phyloP scores from a whole-genome alignment of 1,140 invertebrate species.

The Onthophagus taurus region DNA sequence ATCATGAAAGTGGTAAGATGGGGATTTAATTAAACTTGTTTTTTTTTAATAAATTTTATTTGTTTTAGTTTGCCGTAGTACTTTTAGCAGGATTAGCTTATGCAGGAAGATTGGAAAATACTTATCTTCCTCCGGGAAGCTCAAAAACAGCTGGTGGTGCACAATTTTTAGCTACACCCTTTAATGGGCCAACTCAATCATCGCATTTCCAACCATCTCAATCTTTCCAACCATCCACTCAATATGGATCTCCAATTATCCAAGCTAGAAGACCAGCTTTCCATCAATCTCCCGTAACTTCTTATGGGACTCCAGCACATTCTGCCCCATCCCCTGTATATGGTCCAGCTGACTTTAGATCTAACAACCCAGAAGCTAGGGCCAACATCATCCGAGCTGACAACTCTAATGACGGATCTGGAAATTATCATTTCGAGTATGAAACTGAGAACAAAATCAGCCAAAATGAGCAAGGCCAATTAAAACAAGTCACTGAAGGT shows the following conservation, averaged over 20 bases:
- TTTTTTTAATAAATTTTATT: constrained; percentile 1
- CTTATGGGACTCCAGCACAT: neutral
- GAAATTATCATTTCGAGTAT: constrained; percentile 42
- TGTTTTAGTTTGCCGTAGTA: neutral
- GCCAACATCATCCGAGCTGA: constrained; percentile 38
- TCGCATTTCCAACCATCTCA: neutral
- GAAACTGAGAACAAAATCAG: constrained; percentile 44
- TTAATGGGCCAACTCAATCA: neutral
- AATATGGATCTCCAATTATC: too few species aligned
- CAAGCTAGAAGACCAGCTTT: too few species aligned
- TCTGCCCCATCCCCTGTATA: constrained; percentile 3
- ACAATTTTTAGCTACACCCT: constrained; percentile 4
- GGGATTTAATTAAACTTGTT: too few species aligned
- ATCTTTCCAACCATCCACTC: too few species aligned
- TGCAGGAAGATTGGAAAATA: constrained; percentile 6
- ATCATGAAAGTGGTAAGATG: too few species aligned
- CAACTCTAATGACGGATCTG: constrained; percentile 44
- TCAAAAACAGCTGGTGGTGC: constrained; percentile 1
- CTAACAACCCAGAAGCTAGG: constrained; percentile 2
- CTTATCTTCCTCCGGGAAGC: constrained; percentile 1
- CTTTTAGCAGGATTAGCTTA: neutral
- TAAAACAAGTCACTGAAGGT: constrained; percentile 4
- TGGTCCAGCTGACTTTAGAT: neutral
- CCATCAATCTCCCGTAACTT: neutral
- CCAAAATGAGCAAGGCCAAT: constrained; percentile 16